These are phyloP conservation scores for Tetramorium simillimum DNA, from an alignment of 1,140 invertebrate species.

Conservation along the genomic window DNA sequence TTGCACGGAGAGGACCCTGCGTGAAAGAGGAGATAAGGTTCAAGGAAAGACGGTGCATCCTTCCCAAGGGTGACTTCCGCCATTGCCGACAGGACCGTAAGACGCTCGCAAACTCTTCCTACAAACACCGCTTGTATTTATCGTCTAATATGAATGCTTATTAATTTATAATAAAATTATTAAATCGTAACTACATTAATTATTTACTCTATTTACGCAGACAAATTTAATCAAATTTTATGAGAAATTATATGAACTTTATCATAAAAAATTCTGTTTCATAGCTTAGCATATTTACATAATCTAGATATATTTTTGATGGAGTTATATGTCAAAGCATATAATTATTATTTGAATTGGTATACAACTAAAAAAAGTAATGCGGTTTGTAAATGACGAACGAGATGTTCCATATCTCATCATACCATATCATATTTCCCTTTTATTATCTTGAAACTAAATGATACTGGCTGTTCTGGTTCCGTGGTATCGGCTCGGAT, in stretches of 20 bases:
- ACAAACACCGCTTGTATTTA: background rate
- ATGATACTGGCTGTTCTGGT: background rate
- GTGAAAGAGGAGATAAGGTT: slow-evolving; percentile 51
- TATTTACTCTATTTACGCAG: background rate
- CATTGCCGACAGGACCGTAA: slow-evolving; percentile 9
- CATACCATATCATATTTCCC: background rate
- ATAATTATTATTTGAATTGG: background rate
- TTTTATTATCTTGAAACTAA: background rate
- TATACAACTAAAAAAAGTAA: background rate
- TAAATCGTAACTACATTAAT: background rate
- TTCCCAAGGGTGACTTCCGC: slow-evolving; percentile 54
- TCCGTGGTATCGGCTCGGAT: background rate
- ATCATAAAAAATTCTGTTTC: background rate
- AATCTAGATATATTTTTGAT: background rate
- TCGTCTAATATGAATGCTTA: background rate
- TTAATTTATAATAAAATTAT: background rate
- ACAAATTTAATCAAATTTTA: background rate
- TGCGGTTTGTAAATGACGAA: background rate
- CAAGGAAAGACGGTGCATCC: slow-evolving; percentile 61
- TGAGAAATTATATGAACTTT: background rate
- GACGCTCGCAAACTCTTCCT: slow-evolving; percentile 1
- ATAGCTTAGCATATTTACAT: background rate
- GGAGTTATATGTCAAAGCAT: background rate
- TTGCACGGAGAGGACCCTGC: slow-evolving; percentile 69
- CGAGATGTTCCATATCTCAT: background rate